phyloP scores from a whole-genome alignment of 2,888 invertebrate species.

The Acanthopleura granulata region DNA sequence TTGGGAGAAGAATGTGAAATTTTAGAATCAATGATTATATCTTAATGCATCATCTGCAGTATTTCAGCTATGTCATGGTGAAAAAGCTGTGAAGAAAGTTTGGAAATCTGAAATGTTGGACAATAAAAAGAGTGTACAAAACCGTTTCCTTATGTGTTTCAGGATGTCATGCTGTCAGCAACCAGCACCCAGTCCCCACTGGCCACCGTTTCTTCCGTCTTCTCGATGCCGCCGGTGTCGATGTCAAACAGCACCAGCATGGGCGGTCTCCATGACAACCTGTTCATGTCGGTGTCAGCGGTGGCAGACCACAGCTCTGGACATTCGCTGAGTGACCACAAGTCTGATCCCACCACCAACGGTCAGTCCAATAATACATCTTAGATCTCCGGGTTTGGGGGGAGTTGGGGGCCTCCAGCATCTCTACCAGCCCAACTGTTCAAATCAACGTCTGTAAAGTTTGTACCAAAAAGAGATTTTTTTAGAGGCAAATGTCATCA shows the following conservation, averaged over 20 bases:
- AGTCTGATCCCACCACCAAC: constrained; percentile 42
- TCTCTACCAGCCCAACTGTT: no score
- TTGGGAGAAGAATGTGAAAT: no score
- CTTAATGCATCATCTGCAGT: no score
- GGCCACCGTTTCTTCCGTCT: constrained; percentile 61
- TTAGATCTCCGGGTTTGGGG: background rate
- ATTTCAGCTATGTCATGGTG: no score
- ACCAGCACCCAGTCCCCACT: constrained; percentile 67
- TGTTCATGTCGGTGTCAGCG: constrained; percentile 62
- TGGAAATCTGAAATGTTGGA: no score
- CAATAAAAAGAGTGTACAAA: no score
- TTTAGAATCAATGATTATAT: no score
- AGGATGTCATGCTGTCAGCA: constrained; percentile 70
- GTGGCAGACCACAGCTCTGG: constrained; percentile 38
- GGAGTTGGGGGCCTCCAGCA: no score
- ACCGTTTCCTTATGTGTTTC: constrained; percentile 33
- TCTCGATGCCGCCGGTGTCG: constrained; percentile 61
- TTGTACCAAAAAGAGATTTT: no score
- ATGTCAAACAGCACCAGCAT: constrained; percentile 47
- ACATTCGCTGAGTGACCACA: constrained; percentile 36
- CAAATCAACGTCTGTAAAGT: no score
- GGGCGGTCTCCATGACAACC: constrained; percentile 57
- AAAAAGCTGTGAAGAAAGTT: no score
- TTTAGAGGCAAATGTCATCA: no score
- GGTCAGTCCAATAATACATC: constrained; percentile 34